A percentile compares a stretch with the other conserved stretches of the same genome.
Evolutionary conservation across 2,113 vertebrate species (phyloP).

Genomic region (Mormoops blainvillei): DNA sequence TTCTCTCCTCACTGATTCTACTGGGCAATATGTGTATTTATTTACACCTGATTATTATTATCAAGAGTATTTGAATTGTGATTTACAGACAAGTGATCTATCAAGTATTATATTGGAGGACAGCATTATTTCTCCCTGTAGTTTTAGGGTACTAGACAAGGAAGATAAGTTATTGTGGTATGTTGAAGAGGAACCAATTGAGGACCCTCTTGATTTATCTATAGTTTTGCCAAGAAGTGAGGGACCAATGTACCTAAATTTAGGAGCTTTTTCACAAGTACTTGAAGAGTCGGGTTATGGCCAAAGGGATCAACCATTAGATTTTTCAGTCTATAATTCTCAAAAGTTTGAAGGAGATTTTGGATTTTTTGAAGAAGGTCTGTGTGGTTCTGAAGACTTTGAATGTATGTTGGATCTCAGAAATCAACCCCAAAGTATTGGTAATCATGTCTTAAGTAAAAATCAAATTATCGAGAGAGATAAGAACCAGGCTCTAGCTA

Average conservation of each 20-base stretch:
- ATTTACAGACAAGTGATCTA: slow-evolving; percentile 75
- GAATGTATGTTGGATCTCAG: slow-evolving; percentile 86
- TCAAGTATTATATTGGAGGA: slow-evolving; percentile 83
- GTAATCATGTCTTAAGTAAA: slow-evolving; percentile 23
- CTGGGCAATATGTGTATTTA: slow-evolving; percentile 90
- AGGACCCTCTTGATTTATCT: slow-evolving; percentile 92
- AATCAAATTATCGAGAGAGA: slow-evolving; percentile 38
- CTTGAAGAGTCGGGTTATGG: slow-evolving; percentile 88
- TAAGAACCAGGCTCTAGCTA: slow-evolving; percentile 31
- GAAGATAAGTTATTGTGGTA: slow-evolving; percentile 91
- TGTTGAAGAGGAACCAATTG: slow-evolving; percentile 82
- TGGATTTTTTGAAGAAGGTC: slow-evolving; percentile 72
- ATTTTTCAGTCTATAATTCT: slow-evolving; percentile 88
- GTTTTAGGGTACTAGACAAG: slow-evolving; percentile 91
- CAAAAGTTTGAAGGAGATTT: slow-evolving; percentile 89
- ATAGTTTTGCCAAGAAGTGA: slow-evolving; percentile 88
- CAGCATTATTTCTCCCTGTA: slow-evolving; percentile 86
- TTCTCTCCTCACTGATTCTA: slow-evolving; percentile 92
- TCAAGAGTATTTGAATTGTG: slow-evolving; percentile 79
- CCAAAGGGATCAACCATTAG: slow-evolving; percentile 84
- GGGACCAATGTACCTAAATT: slow-evolving; percentile 89
- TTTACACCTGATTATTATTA: slow-evolving; percentile 85
- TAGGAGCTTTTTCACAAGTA: slow-evolving; percentile 89
- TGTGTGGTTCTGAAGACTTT: slow-evolving; percentile 72
- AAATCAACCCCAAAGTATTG: slow-evolving; percentile 65